A percentile compares a stretch with the other conserved stretches of the same genome.
phyloP scores from a whole-genome alignment of 2,888 invertebrate species.

The Protophormia terraenovae region DNA sequence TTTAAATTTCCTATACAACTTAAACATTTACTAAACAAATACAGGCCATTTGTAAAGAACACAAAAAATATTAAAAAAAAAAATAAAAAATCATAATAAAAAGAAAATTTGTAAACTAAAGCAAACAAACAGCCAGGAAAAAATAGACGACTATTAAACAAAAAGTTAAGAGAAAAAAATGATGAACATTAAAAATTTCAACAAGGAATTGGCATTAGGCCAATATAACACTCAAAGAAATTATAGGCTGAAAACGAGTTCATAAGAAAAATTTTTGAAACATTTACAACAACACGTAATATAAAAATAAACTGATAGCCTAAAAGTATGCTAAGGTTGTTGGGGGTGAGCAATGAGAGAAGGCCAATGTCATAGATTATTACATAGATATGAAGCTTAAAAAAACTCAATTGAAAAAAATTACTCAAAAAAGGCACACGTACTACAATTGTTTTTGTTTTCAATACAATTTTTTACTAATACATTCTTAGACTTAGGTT shows the following conservation, averaged over 20 bases:
- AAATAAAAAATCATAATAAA: constrained; percentile 3
- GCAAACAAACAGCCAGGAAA: constrained; percentile 38
- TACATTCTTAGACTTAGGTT: too few species aligned
- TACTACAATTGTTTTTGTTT: too few species aligned
- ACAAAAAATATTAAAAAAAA: constrained; percentile 17
- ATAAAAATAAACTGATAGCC: background rate
- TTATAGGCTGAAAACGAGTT: background rate
- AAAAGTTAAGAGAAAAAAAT: constrained; percentile 20
- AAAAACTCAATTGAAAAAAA: too few species aligned
- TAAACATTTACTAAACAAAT: constrained; percentile 48
- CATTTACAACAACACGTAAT: background rate
- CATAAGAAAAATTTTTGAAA: background rate
- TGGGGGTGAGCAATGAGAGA: background rate
- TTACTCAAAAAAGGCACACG: too few species aligned
- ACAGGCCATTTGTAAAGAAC: constrained; percentile 50
- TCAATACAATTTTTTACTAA: too few species aligned
- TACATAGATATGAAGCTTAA: too few species aligned
- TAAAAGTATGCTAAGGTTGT: background rate
- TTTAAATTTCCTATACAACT: background rate
- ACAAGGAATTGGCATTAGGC: constrained; percentile 49
- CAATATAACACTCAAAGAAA: constrained; percentile 54
- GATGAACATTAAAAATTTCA: constrained; percentile 46
- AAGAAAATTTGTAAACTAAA: too few species aligned
- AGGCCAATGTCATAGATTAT: too few species aligned
- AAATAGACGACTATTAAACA: constrained; percentile 20